These are phyloP conservation scores for Crossaster papposus DNA, from an alignment of 53 echinoderm and acorn worm species.

Conservation along the genomic window DNA sequence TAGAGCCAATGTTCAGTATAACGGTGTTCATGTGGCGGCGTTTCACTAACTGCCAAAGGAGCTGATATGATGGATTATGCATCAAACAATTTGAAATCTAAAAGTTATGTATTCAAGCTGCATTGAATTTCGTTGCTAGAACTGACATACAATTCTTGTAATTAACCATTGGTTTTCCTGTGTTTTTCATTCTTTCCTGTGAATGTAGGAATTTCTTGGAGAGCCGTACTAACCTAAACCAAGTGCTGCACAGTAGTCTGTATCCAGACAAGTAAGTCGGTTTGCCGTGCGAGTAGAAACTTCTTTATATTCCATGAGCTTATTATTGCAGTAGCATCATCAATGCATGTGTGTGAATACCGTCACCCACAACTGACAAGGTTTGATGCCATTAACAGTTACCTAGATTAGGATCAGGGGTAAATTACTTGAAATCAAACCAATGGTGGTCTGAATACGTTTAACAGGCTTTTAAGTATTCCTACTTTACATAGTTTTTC, in stretches of 20 bases:
- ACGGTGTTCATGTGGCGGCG: too few species aligned
- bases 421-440: neutral
- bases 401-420: neutral
- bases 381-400: constrained; percentile 11
- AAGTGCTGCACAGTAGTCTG: constrained; percentile 78
- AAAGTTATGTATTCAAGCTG: too few species aligned
- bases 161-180: neutral
- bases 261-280: constrained; percentile 90
- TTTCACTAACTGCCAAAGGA: too few species aligned
- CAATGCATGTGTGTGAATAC: constrained; percentile 11
- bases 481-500: too few species aligned
- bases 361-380: neutral
- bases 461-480: too few species aligned
- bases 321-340: neutral
- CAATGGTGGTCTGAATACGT: neutral
- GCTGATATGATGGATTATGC: too few species aligned
- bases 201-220: constrained; percentile 73
- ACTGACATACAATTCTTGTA: neutral
- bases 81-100: too few species aligned
- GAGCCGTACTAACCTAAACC: constrained; percentile 78
- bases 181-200: neutral
- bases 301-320: neutral
- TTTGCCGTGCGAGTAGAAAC: neutral
- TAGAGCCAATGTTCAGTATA: too few species aligned
- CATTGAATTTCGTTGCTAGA: neutral